Conservation (phyloP, 2,113 vertebrate species). For the Cyphomyrus discorhynchus region DNA sequence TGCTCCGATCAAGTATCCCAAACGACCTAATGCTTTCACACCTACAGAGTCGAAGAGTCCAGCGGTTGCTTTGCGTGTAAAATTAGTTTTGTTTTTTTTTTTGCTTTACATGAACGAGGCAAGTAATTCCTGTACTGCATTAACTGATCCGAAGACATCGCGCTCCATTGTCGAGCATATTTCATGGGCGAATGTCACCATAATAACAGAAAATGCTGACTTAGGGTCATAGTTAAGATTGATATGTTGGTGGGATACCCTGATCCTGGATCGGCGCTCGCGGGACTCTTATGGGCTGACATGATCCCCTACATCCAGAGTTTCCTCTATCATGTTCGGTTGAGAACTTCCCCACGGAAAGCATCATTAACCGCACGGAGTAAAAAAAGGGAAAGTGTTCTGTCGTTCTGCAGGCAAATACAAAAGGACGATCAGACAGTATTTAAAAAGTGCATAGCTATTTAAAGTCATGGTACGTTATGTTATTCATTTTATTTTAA, state of each 20-base stretch:
- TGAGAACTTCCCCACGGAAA: slow-evolving; percentile 13
- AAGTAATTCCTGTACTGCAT: neutral
- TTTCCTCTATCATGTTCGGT: slow-evolving; percentile 27
- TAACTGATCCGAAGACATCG: neutral
- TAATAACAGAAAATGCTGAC: neutral
- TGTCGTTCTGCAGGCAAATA: neutral
- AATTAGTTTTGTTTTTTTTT: neutral
- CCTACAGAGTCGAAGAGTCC: neutral
- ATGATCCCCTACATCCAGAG: neutral
- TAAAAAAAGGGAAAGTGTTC: neutral
- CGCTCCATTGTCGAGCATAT: neutral
- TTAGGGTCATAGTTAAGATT: neutral
- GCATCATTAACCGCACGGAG: neutral
- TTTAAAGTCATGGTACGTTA: neutral
- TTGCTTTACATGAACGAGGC: neutral
- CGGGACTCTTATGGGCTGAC: neutral
- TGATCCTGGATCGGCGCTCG: neutral
- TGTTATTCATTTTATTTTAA: neutral
- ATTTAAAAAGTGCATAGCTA: neutral
- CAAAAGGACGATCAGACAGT: neutral
- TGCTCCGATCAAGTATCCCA: neutral
- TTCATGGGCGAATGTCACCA: neutral
- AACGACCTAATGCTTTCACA: neutral
- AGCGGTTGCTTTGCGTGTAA: neutral
- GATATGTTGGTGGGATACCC: neutral